These are phyloP conservation scores for Axea sp. DNA, from an alignment of 2,888 invertebrate genomes.

Conservation along the genomic window DNA sequence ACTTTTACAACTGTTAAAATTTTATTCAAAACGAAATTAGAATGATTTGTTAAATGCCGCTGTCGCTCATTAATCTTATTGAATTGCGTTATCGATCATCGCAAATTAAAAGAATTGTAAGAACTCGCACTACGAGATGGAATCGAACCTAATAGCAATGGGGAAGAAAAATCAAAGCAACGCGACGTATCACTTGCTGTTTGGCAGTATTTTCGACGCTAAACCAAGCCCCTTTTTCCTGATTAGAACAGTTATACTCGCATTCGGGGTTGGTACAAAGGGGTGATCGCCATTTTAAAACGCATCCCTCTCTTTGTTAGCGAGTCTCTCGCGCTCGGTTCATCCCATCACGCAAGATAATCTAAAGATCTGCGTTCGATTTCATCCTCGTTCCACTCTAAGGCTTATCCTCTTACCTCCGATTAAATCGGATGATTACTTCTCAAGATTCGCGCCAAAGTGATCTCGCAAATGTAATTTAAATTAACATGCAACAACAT, in stretches of 20 bases:
- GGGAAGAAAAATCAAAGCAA: slow-evolving; percentile 28
- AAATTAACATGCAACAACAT: slow-evolving; percentile 52
- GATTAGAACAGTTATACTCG: slow-evolving; percentile 72
- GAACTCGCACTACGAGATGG: slow-evolving; percentile 2
- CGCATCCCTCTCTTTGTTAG: slow-evolving; percentile 62
- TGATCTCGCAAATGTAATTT: slow-evolving; percentile 50
- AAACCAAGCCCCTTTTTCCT: slow-evolving; percentile 73
- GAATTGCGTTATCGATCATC: slow-evolving; percentile 8
- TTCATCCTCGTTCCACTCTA: slow-evolving; percentile 52
- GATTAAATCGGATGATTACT: slow-evolving; percentile 65
- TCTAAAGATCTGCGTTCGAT: slow-evolving; percentile 60
- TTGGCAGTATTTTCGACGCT: slow-evolving; percentile 68
- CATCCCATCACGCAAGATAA: slow-evolving; percentile 63
- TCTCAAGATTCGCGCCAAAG: slow-evolving; percentile 52
- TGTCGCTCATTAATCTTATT: not conserved
- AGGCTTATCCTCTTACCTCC: slow-evolving; percentile 68
- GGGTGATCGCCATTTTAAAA: slow-evolving; percentile 73
- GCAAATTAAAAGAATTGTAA: slow-evolving; percentile 30
- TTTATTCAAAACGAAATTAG: too few relatives aligned
- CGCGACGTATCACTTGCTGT: slow-evolving; percentile 55
- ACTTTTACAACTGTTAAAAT: too few relatives aligned
- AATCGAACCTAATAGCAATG: slow-evolving; percentile 13
- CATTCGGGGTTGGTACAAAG: slow-evolving; percentile 72
- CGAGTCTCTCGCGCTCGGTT: slow-evolving; percentile 27
- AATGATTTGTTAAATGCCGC: slow-evolving; percentile 1